phyloP scores from a whole-genome alignment of 92 coral and sea anemone species.

The Chrysogorgia sp. region DNA sequence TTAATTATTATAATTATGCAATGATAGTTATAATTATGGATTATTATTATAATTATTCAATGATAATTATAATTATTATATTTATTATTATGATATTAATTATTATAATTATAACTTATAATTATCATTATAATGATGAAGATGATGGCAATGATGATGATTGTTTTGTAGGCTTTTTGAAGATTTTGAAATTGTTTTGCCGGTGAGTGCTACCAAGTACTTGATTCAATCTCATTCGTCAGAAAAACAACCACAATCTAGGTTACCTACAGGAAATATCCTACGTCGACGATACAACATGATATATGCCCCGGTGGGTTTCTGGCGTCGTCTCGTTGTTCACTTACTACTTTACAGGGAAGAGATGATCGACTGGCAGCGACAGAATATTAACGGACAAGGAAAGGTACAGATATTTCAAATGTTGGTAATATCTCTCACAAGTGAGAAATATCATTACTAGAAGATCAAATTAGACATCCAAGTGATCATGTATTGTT shows the following conservation, averaged over 20 bases:
- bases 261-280: constrained; percentile 54
- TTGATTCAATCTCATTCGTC: constrained; percentile 72
- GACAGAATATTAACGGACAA: constrained; percentile 13
- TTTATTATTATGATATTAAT: too few species aligned
- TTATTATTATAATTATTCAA: too few species aligned
- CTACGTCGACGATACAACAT: constrained; percentile 73
- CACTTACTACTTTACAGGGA: constrained; percentile 59
- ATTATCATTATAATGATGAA: too few species aligned
- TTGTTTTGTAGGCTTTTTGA: constrained; percentile 29
- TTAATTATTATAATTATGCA: too few species aligned
- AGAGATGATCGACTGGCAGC: constrained; percentile 13
- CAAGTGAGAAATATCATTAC: too few species aligned
- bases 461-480: too few species aligned
- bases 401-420: background rate
- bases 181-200: constrained; percentile 76
- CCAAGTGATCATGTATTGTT: too few species aligned
- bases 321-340: constrained; percentile 84
- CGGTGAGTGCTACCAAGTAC: constrained; percentile 66
- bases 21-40: too few species aligned
- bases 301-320: constrained; percentile 80
- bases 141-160: background rate
- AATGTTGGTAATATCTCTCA: background rate
- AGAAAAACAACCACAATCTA: constrained; percentile 44
- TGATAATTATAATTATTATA: too few species aligned
- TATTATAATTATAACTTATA: too few species aligned